Evolutionary conservation across 2,888 invertebrate species (phyloP).

Genomic region (Agrypnus murinus): DNA sequence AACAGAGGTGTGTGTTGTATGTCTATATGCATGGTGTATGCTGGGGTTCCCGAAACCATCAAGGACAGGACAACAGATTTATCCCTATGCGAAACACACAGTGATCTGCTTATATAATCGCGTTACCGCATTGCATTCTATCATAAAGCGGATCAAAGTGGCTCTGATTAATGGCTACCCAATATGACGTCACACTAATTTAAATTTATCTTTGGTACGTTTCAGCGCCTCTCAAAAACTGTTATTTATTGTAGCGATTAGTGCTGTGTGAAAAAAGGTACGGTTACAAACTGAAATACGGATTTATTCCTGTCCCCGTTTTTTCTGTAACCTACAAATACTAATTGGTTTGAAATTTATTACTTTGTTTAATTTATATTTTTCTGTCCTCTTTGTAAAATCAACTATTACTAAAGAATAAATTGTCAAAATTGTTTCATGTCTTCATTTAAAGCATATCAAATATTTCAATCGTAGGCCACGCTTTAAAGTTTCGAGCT

Average conservation of each 20-base stretch:
- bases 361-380: too few relatives aligned
- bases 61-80: constrained; percentile 58
- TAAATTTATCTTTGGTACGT: constrained; percentile 60
- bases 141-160: constrained; percentile 61
- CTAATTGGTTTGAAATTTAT: too few relatives aligned
- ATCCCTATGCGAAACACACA: constrained; percentile 55
- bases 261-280: constrained; percentile 18
- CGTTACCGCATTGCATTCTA: constrained; percentile 63
- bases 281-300: neutral
- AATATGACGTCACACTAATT: constrained; percentile 63
- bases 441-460: too few relatives aligned
- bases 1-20: constrained; percentile 39
- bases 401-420: too few relatives aligned
- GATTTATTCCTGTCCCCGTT: neutral
- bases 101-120: constrained; percentile 64
- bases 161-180: constrained; percentile 63
- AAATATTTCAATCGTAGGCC: too few relatives aligned
- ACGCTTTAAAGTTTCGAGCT: too few relatives aligned
- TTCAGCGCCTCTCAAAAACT: constrained; percentile 52
- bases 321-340: too few relatives aligned
- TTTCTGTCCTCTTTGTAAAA: too few relatives aligned
- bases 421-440: too few relatives aligned
- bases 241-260: constrained; percentile 50
- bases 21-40: too few relatives aligned
- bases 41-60: constrained; percentile 37